Base-by-base conservation (phyloP, 2,113 vertebrate genomes). In the Lasiurus cinereus region DNA sequence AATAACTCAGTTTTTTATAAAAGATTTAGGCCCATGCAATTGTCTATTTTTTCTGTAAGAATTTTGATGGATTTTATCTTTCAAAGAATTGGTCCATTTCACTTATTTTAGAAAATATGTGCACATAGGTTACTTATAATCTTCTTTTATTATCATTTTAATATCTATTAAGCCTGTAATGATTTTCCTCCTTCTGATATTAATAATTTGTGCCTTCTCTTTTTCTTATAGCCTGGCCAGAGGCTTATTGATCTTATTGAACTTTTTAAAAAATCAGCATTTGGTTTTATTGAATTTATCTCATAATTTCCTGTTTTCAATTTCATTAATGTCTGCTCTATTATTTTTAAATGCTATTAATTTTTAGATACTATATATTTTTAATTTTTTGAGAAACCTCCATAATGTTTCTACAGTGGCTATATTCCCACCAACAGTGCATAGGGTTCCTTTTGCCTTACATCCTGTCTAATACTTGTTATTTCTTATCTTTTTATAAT, bases 401-500 rank as follows among this genome's bases (percentile, higher is more conserved):
- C 36, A 21, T 39, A 39, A 18, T 72, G 22, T 46, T 39, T 54
- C 22, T 14, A 21, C 52, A 21, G 67, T 86, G 67, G 2, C 27
- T 39, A 59, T 13, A 87, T 59, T 73, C 16, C 33, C 24, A 59
- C 11, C 18, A 39, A 59, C 9, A 31, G 16, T 73, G 7, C 16
- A 31, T 52, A 59, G 19, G 10, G 16, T 59, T 31, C 50, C 27
- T 16, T 43, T 87, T 54, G 48, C 19, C 8, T 87, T 86, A 59
- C 31, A 39, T 72, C 16, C 33, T 87, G 11, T 39, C 50, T 50
- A 87, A 56, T 72, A 72, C 6, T 43, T 72, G 27, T 73, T 72
- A 86, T 72, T 72, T 72, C 36, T 87, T 87, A 29, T 59, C 15
- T 73, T 56, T 73, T 87, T 73, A 3, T 87, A 73, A 87, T 86